Conservation (phyloP, 2,113 vertebrate genomes). For the Labeo catla region DNA sequence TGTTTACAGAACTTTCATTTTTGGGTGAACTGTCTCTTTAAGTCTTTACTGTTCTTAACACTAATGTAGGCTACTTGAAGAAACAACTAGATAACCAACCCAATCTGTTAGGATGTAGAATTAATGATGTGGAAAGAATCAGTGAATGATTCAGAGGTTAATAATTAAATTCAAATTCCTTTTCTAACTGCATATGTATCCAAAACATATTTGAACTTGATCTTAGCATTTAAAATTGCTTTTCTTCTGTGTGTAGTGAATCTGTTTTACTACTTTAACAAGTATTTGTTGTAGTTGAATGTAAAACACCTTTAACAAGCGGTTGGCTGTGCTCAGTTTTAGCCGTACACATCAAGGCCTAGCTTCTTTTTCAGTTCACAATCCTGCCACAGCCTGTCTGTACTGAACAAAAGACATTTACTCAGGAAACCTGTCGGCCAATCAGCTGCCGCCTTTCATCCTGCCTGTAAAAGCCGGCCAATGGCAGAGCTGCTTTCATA, state of each 20-base stretch:
- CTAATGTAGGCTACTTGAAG: not conserved
- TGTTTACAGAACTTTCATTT: too few relatives aligned
- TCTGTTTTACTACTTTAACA: conserved; percentile 12
- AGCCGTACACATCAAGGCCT: conserved; percentile 77
- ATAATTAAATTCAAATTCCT: not conserved
- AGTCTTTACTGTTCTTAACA: not conserved
- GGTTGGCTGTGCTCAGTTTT: conserved; percentile 25
- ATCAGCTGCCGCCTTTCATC: conserved; percentile 90
- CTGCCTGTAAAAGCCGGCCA: conserved; percentile 80
- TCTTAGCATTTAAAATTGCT: conserved; percentile 6
- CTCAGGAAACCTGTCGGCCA: conserved; percentile 95
- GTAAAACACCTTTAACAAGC: not conserved
- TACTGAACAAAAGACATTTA: conserved; percentile 96
- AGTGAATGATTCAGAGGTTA: not conserved
- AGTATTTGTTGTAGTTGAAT: not conserved
- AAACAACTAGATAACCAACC: not conserved
- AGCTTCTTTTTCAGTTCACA: conserved; percentile 79
- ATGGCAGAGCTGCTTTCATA: conserved; percentile 87
- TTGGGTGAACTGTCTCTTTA: not conserved
- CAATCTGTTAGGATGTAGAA: not conserved
- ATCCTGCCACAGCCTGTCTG: conserved; percentile 85
- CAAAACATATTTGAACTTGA: not conserved
- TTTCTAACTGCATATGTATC: not conserved
- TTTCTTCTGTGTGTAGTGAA: conserved; percentile 40
- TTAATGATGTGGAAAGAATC: not conserved